Evolutionary conservation across 2,797 vertebrate species (phyloP).

Genomic region (Poecilia gillii): DNA sequence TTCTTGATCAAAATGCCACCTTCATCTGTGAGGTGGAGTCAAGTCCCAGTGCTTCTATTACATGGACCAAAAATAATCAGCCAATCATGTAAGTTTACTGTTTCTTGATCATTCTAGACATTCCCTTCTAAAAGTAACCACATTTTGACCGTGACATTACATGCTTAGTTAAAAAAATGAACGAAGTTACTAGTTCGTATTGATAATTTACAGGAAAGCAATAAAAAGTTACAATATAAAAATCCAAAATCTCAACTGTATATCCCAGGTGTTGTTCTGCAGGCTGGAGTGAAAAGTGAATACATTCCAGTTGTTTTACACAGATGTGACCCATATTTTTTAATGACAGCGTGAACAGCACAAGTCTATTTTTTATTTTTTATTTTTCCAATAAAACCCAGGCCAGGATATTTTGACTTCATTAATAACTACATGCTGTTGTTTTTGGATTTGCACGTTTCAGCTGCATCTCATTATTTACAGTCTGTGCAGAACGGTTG

Average conservation of each 20-base stretch:
- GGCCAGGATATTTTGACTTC: not conserved
- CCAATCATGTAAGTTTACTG: constrained; percentile 87
- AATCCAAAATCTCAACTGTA: not conserved
- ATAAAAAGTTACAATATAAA: not conserved
- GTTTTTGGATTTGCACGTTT: not conserved
- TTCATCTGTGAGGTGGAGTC: constrained; percentile 97
- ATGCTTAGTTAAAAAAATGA: not conserved
- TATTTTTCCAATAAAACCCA: not conserved
- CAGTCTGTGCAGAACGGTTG: not conserved
- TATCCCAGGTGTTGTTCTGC: not conserved
- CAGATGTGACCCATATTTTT: not conserved
- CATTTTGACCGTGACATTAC: no score
- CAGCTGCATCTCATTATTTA: not conserved
- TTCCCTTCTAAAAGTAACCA: not conserved
- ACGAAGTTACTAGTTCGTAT: not conserved
- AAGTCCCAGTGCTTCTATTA: constrained; percentile 88
- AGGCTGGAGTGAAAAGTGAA: not conserved
- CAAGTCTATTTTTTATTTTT: not conserved
- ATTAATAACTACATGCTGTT: not conserved
- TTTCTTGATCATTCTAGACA: no score
- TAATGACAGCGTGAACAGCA: not conserved
- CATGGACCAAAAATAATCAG: constrained; percentile 95
- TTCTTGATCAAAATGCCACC: constrained; percentile 92
- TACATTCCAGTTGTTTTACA: not conserved
- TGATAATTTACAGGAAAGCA: not conserved